Conservation (phyloP, 2,888 invertebrate species). For the Melipona bicolor region DNA sequence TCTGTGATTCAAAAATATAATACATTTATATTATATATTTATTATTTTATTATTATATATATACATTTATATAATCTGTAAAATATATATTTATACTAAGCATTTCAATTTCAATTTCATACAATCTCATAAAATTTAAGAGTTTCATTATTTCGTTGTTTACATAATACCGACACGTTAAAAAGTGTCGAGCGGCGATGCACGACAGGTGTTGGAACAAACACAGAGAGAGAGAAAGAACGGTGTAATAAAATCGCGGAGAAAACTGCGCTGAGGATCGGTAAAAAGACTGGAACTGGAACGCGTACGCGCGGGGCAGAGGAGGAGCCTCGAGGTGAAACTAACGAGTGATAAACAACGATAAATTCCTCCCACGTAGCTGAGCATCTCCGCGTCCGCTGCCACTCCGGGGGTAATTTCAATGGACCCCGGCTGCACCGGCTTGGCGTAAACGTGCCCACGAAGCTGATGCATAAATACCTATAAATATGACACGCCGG, state of each 20-base stretch:
- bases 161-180: too few species aligned
- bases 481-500: constrained; percentile 77
- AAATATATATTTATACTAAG: too few species aligned
- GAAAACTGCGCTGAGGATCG: constrained; percentile 17
- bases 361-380: constrained; percentile 71
- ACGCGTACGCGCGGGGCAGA: background rate
- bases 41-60: too few species aligned
- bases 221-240: background rate
- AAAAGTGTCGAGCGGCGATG: too few species aligned
- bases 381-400: constrained; percentile 1
- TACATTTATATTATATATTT: too few species aligned
- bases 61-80: too few species aligned
- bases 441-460: constrained; percentile 68
- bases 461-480: constrained; percentile 77
- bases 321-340: constrained; percentile 30
- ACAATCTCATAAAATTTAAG: too few species aligned
- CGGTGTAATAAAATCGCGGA: constrained; percentile 22
- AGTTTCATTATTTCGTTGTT: too few species aligned
- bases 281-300: background rate
- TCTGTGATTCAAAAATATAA: too few species aligned
- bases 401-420: constrained; percentile 67
- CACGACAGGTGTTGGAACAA: constrained; percentile 46
- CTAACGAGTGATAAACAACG: constrained; percentile 70
- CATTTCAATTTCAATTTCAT: too few species aligned
- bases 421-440: constrained; percentile 66